Base-by-base conservation (phyloP, 2,888 invertebrate species). In the Tryphoninae sp. region DNA sequence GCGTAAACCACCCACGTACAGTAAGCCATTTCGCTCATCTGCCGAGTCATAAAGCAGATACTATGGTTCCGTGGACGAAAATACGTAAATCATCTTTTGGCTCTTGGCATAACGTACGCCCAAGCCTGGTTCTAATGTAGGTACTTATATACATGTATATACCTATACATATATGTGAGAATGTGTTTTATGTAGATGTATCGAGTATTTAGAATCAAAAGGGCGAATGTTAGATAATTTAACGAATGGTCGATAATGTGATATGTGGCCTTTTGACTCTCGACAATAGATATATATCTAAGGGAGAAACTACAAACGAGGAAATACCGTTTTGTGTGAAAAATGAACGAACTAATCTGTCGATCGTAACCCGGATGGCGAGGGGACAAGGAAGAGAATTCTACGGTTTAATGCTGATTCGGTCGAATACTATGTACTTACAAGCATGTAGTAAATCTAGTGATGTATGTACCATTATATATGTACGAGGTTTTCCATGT, bases 41-140 rank as follows among this genome's bases (percentile, higher is more conserved):
- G 88, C 87, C 89, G 89, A 89, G 89, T 90, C 89, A 89, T 90
- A 89, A 90, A 89, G 89, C 89, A 88, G 89, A 89, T 87, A 89
- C 86, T 86, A 84, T 85, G 84, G 85, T 86, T 19, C 85, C 84
- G 81, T 83, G 83, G 86, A 85, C 85, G 87, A 88, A 89, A 89
- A 89, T 88, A 87, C 86, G 89, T 89, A 89, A 89, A 90, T 90
- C 86, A 86, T 76, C 75, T 75, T 76, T 80, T 76, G 71, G 71
- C 71, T 71, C 80, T 59, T 40, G 75, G 71, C 51, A 62, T 71
- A 76, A 80, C 64, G 58, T 51, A 40, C n/a, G 16, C 45, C 45
- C 11, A 45, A 45, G 2, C 45, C 45, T 45, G 2, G 9, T 45
- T 45, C 9, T 13, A 13, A 45, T 13, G 9, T 13, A 45, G 2